Evolutionary conservation across 2,888 invertebrate species (phyloP), one percentile per base, ranked within the genome.

Genomic region (Eucera pruinosa): DNA sequence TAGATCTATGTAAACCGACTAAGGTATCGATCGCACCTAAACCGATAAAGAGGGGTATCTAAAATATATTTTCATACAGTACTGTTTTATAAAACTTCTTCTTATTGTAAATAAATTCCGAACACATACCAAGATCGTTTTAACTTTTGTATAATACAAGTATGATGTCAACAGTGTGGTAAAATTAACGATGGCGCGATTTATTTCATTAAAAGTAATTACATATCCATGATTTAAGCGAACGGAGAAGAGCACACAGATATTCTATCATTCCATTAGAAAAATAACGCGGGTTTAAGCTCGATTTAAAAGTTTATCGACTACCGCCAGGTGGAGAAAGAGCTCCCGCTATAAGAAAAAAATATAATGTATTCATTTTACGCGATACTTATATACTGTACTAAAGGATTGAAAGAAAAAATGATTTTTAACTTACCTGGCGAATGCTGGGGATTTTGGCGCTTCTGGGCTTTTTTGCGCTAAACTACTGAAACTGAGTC

Each of bases 11-110:
- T 89, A 96, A 97, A 86, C 96, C 97, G 0, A 96, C 97, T 1
- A 96, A 97, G 89, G 96, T 98, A 64, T 95, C 96, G 43, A 96
- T 98, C 69, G 96, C 97, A 2, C 98, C 98, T 0, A 98, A 97
- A 91, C 96, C 97, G 1, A 96, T 97, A 62, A 96, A 97, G 90
- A 94, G 97, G 78, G 96, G 96, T 50, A 95, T 97, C 87, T 95
- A 93, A 93, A 7, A 70, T 80, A 43, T 55, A 75, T 72, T n/a
- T 58, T 68, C 54, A 50, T 71, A 48, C 52, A 60, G 61, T n/a
- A 23, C 11, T n/a, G 23, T 75, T 65, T 75, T 60, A 47, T 64
- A 60, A 47, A 77, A 11, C 9, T 5, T 48, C 15, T 6, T 55
- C 70, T 65, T 78, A 65, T 70, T 70, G 64, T 78, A 73, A 60